phyloP scores from a whole-genome alignment of 2,888 invertebrate genomes.

The Dioctria rufipes region DNA sequence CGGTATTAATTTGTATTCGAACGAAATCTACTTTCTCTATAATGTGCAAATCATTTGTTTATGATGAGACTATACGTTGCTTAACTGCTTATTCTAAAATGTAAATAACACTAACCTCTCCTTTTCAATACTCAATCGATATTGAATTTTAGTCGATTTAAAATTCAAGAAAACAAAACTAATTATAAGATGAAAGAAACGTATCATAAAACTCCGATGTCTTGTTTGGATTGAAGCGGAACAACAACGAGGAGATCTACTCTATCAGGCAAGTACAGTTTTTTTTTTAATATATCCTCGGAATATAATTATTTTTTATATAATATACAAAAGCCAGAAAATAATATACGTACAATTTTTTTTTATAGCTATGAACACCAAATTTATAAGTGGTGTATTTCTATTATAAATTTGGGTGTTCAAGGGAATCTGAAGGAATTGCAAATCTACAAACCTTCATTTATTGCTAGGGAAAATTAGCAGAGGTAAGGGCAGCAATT shows the following conservation, averaged over 20 bases:
- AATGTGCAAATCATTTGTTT: too few species aligned
- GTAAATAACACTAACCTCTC: too few species aligned
- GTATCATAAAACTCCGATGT: slow-evolving; percentile 84
- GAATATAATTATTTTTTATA: too few species aligned
- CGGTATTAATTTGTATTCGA: too few species aligned
- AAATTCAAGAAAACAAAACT: too few species aligned
- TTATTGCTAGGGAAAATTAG: slow-evolving; percentile 77
- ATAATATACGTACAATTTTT: neutral
- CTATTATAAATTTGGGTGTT: slow-evolving; percentile 67
- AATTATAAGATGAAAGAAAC: slow-evolving; percentile 81
- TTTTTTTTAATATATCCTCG: neutral
- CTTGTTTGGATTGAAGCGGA: slow-evolving; percentile 90
- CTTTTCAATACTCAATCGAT: too few species aligned
- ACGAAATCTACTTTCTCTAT: too few species aligned
- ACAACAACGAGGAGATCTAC: slow-evolving; percentile 91
- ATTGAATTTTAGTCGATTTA: too few species aligned
- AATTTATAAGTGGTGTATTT: slow-evolving; percentile 90
- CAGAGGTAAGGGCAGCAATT: slow-evolving; percentile 74
- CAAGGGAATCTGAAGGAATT: slow-evolving; percentile 82
- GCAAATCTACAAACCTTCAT: slow-evolving; percentile 87
- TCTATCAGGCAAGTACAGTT: slow-evolving; percentile 81
- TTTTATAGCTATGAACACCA: slow-evolving; percentile 90
- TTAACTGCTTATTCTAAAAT: neutral
- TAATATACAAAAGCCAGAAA: too few species aligned
- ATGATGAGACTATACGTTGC: too few species aligned